Evolutionary conservation across 2,797 vertebrate genomes (phyloP).

Genomic region (Antennarius maculatus): DNA sequence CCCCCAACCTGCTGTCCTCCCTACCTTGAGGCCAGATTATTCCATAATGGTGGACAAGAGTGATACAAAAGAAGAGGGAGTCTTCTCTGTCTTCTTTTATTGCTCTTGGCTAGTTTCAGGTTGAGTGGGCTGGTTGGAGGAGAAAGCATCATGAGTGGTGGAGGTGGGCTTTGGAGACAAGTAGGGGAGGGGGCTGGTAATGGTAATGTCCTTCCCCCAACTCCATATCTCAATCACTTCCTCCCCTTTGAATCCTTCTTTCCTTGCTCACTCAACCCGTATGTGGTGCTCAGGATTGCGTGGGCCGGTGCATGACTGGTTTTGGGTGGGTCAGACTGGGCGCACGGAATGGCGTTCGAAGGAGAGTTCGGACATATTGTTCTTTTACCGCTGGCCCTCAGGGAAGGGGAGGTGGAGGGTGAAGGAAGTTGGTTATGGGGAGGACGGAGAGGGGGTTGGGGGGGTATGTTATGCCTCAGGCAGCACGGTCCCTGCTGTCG

Average conservation of each 20-base stretch:
- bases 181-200: not conserved
- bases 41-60: conserved; percentile 42
- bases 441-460: not conserved
- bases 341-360: conserved; percentile 41
- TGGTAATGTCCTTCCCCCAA: conserved; percentile 9
- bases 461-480: conserved; percentile 56
- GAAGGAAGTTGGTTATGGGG: conserved; percentile 50
- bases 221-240: conserved; percentile 22
- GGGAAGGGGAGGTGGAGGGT: conserved; percentile 47
- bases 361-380: conserved; percentile 52
- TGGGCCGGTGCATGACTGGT: conserved; percentile 33
- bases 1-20: conserved; percentile 1
- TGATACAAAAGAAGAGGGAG: conserved; percentile 16
- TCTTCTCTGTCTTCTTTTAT: conserved; percentile 20
- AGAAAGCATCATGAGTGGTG: conserved; percentile 32
- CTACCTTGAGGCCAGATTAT: conserved; percentile 33
- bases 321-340: conserved; percentile 36
- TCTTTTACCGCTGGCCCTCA: conserved; percentile 66
- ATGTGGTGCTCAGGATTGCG: conserved; percentile 40
- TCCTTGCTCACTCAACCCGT: conserved; percentile 45
- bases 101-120: conserved; percentile 47
- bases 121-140: conserved; percentile 31
- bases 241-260: conserved; percentile 40
- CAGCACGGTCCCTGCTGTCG: conserved; percentile 68
- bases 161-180: conserved; percentile 31